Conservation (phyloP, 2,113 vertebrate genomes). For the Ceratotherium simum region DNA sequence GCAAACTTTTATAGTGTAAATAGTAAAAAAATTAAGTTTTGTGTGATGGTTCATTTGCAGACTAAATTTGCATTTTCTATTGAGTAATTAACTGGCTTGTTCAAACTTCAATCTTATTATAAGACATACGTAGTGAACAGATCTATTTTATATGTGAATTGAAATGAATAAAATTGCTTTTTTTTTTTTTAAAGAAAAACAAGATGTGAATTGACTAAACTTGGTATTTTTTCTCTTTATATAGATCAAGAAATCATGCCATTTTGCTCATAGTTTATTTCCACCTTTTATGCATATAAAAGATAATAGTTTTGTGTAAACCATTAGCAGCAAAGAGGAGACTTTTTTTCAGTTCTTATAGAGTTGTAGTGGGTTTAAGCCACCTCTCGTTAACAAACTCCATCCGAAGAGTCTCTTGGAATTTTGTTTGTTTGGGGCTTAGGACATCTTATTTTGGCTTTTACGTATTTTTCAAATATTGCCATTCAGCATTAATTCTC, state of each 20-base stretch:
- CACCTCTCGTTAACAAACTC: not conserved
- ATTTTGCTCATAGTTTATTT: not conserved
- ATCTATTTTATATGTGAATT: not conserved
- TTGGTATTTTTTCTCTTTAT: not conserved
- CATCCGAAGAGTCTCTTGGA: not conserved
- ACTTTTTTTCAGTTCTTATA: not conserved
- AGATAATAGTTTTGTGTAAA: not conserved
- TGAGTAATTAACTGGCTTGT: not conserved
- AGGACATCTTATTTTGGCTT: slow-evolving; percentile 32
- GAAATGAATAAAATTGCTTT: not conserved
- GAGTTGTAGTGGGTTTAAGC: not conserved
- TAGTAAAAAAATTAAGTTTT: not conserved
- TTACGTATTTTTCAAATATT: not conserved
- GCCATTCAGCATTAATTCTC: not conserved
- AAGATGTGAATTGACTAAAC: not conserved
- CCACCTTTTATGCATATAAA: not conserved
- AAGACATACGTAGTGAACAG: not conserved
- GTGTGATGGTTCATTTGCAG: not conserved
- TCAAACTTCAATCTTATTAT: not conserved
- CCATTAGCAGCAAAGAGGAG: not conserved
- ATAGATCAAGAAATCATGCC: not conserved
- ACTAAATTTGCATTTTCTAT: not conserved
- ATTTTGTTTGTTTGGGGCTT: not conserved
- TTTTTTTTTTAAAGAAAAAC: not conserved
- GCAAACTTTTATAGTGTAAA: not conserved